Base-by-base conservation (phyloP, 92 coral and sea anemone species). In the Phenganax marumi region DNA sequence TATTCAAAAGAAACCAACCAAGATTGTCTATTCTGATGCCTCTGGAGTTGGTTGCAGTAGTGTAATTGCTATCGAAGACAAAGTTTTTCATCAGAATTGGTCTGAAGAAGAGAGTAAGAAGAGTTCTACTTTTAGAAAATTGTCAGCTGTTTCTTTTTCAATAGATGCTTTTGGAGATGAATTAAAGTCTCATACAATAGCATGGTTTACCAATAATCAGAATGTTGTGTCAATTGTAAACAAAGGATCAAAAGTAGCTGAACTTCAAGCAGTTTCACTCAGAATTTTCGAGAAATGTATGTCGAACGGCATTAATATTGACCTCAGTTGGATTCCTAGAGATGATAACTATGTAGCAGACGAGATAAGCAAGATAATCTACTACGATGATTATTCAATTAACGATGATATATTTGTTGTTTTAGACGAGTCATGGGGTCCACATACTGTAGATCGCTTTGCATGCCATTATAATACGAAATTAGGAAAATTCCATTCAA, bases 271-370 rank as follows among this genome's bases (percentile, higher is more conserved):
- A 56, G 17, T 56, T 56, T 14, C 63, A 56, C 1, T 56, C 16
- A 6, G 63, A 19, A 24, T 24, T 7, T 72, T 33, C 53, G 48
- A 24, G 48, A 25, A 23, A 52, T n/a, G 19, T 23, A 52, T 2
- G 48, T 24, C n/a, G 53, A 49, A 49, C 23, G 64, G 26, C 23
- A 75, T 77, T 54, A 53, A 49, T 57, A 23, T 77, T 22, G 82
- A 77, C 13, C 21, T 56, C 60, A 52, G 73, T 10, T 88, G 88
- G 88, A 84, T 88, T 39, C 89, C 87, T 12, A 85, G 89, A 52
- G 80, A 81, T 75, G 51, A 54, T 13, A 89, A 89, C 52, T 7
- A 11, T 46, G 58, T 47, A 0, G 86, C 91, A 7, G 91, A 85
- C 66, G 12, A 52, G 61, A 54, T 86, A 0, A 86, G 69, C 49